phyloP scores from a whole-genome alignment of 2,113 vertebrate species.

The Thinocorus orbignyianus region DNA sequence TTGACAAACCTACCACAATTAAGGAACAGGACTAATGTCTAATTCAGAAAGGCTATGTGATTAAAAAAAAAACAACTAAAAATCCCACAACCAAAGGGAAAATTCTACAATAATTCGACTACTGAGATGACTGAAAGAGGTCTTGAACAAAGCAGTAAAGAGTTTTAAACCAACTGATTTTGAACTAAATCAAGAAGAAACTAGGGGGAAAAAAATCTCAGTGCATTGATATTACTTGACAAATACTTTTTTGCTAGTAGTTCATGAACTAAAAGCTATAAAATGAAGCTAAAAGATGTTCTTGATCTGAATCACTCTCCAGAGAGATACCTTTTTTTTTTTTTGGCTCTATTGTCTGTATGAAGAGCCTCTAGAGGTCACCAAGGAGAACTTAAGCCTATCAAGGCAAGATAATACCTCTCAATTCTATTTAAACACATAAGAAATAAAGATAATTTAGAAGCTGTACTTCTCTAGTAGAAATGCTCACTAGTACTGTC shows the following conservation, averaged over 20 bases:
- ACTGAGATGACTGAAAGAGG: background rate
- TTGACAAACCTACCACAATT: background rate
- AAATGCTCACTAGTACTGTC: background rate
- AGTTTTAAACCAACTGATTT: background rate
- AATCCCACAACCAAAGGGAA: background rate
- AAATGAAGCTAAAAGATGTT: background rate
- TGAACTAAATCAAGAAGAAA: background rate
- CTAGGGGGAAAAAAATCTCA: background rate
- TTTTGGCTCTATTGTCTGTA: background rate
- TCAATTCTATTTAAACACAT: background rate
- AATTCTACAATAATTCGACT: background rate
- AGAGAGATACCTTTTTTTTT: background rate
- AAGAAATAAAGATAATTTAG: background rate
- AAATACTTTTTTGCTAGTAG: background rate
- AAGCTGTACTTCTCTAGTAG: background rate
- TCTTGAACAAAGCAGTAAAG: background rate
- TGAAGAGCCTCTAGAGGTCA: background rate
- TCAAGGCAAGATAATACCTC: background rate
- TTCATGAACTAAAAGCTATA: background rate
- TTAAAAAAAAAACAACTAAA: too few relatives aligned
- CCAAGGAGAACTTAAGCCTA: background rate
- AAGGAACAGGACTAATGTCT: background rate
- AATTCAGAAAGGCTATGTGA: background rate
- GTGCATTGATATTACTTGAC: background rate
- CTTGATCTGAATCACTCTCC: background rate